Percentiles rank a stretch among this genome's conserved stretches.
phyloP scores from a whole-genome alignment of 1,140 invertebrate species.

The Papilio glaucus region DNA sequence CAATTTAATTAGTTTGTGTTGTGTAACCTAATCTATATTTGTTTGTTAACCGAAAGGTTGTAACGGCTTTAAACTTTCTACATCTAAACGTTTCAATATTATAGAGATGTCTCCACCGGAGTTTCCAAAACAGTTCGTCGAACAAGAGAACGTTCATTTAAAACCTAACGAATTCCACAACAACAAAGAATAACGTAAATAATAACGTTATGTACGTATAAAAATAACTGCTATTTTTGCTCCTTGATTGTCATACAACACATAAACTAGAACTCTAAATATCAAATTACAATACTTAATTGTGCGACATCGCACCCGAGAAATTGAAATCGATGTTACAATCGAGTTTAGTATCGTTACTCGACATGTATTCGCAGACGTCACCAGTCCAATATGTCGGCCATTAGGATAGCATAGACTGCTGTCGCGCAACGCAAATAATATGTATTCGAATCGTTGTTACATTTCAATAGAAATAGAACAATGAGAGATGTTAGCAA shows the following conservation, averaged over 20 bases:
- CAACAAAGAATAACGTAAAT: neutral
- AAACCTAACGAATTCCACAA: too few species aligned
- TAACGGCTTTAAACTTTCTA: slow-evolving; percentile 4
- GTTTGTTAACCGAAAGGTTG: neutral
- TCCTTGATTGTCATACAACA: neutral
- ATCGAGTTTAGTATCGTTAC: slow-evolving; percentile 1
- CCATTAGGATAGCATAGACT: neutral
- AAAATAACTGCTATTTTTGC: neutral
- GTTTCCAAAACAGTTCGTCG: too few species aligned
- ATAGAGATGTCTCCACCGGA: too few species aligned
- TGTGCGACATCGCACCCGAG: neutral
- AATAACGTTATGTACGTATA: neutral
- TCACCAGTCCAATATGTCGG: neutral
- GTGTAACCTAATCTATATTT: neutral
- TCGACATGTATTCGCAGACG: neutral
- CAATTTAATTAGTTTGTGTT: slow-evolving; percentile 22
- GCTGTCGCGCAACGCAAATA: neutral
- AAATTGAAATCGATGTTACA: slow-evolving; percentile 8
- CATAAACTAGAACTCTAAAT: neutral
- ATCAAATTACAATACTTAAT: neutral
- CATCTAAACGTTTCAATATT: too few species aligned
- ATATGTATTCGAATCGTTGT: neutral
- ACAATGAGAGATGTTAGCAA: neutral
- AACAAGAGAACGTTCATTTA: too few species aligned
- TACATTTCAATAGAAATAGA: slow-evolving; percentile 4